Conservation (phyloP, 2,113 vertebrate species). For the Myotis brandtii region DNA sequence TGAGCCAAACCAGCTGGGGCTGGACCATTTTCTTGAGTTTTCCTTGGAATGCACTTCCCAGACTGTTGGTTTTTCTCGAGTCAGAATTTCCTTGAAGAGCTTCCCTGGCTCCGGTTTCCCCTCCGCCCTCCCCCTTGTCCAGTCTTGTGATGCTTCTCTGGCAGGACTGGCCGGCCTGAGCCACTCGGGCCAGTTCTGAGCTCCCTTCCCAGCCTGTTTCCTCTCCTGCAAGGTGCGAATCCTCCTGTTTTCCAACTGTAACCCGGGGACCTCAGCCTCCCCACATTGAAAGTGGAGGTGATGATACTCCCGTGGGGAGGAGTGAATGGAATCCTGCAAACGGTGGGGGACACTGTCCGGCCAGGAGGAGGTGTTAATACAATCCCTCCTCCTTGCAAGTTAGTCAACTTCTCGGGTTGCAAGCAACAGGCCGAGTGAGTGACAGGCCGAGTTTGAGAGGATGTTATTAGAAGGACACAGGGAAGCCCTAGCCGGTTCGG, state of each 20-base stretch:
- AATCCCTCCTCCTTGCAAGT: neutral
- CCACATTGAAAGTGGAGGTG: neutral
- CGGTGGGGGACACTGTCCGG: neutral
- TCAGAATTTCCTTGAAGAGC: neutral
- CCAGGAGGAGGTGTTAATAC: no score
- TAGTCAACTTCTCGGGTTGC: neutral
- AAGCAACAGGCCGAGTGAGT: neutral
- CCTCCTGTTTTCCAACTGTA: neutral
- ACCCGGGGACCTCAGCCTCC: neutral
- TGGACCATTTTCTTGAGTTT: neutral
- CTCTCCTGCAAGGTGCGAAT: neutral
- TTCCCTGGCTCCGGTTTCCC: no score
- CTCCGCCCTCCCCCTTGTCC: neutral
- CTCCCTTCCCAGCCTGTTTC: neutral
- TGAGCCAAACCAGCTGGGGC: no score
- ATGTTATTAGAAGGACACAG: neutral
- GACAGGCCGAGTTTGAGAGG: neutral
- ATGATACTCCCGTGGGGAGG: neutral
- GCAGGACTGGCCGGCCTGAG: neutral
- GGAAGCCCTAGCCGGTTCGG: no score
- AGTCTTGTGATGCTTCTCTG: neutral
- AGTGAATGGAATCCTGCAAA: neutral
- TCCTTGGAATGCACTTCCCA: neutral
- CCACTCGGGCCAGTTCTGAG: neutral
- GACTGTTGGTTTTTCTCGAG: neutral